Conservation (phyloP, 2,113 vertebrate species). For the Sciurus niger region DNA sequence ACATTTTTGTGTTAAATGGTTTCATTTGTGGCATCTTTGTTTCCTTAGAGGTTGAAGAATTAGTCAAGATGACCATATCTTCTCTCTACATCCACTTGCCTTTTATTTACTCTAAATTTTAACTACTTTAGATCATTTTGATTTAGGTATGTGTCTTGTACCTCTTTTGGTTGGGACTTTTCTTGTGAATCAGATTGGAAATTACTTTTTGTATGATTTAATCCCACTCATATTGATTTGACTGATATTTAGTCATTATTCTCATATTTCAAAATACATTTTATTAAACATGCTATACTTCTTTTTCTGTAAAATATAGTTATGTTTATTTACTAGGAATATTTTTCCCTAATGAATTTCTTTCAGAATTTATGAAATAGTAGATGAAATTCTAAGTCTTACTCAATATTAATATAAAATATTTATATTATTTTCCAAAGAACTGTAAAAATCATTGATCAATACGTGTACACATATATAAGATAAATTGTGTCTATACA, state of each 20-base stretch:
- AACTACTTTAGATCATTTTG: neutral
- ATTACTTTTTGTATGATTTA: neutral
- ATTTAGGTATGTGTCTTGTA: neutral
- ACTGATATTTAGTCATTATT: neutral
- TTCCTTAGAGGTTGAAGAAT: neutral
- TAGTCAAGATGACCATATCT: too few species aligned
- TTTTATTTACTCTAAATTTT: neutral
- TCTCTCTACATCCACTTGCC: neutral
- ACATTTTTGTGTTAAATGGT: neutral
- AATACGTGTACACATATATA: neutral
- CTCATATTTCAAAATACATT: neutral
- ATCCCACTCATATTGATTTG: neutral
- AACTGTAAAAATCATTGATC: neutral
- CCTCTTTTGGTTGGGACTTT: neutral
- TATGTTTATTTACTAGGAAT: neutral
- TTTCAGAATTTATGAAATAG: neutral
- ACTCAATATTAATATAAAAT: neutral
- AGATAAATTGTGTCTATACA: neutral
- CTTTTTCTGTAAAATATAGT: neutral
- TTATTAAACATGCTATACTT: neutral
- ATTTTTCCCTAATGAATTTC: neutral
- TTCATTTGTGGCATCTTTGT: neutral
- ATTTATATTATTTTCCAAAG: neutral
- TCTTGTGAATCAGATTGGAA: neutral
- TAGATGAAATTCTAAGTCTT: neutral